These are phyloP conservation scores for Crypturellus tataupa DNA, from an alignment of 2,797 vertebrate genomes.

Conservation along the genomic window DNA sequence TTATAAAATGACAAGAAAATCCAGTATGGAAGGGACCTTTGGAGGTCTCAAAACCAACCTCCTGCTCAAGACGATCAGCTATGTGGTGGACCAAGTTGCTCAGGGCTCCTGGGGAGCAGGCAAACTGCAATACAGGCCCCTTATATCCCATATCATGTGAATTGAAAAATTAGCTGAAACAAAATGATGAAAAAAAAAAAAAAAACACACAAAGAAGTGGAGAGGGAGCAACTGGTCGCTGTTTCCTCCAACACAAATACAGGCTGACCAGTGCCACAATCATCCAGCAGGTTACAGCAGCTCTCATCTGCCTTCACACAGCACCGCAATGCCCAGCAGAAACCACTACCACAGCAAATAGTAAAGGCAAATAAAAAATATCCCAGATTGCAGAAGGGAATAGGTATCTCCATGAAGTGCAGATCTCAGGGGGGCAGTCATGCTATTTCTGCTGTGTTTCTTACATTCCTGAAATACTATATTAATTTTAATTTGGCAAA, in stretches of 20 bases:
- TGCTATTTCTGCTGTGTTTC: slow-evolving; percentile 7
- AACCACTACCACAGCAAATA: background rate
- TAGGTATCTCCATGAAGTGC: background rate
- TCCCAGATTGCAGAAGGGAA: background rate
- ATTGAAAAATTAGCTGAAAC: background rate
- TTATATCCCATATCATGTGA: background rate
- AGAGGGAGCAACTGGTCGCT: background rate
- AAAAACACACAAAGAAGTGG: background rate
- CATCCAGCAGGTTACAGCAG: background rate
- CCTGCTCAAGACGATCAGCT: background rate
- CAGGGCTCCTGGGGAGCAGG: background rate
- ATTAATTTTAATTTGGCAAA: slow-evolving; percentile 11
- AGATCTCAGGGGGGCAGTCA: background rate
- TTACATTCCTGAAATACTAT: background rate
- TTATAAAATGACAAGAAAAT: background rate
- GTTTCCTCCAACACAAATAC: background rate
- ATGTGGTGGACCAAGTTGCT: background rate
- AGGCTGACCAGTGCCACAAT: background rate
- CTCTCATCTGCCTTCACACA: background rate
- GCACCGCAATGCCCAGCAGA: background rate
- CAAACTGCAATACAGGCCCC: background rate
- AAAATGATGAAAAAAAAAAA: background rate
- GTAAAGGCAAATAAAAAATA: background rate
- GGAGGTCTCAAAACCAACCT: background rate
- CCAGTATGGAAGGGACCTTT: background rate